Percentiles rank a stretch among this genome's conserved stretches.
Conservation (phyloP, 1,140 invertebrate genomes). For the Phenacoccus solenopsis region DNA sequence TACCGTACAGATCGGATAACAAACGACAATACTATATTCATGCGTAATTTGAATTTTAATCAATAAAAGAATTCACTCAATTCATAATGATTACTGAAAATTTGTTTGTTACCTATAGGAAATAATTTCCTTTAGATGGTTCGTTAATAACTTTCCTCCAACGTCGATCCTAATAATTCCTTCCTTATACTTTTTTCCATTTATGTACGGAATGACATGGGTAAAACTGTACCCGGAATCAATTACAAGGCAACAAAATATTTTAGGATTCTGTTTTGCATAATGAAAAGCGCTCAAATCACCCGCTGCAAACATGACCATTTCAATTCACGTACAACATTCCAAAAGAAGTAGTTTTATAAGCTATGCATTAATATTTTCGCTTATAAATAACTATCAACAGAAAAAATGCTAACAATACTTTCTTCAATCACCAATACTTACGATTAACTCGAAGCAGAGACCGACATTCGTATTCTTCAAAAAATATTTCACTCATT, state of each 20-base stretch:
- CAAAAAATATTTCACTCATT: slow-evolving; percentile 91
- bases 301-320: slow-evolving; percentile 35
- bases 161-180: slow-evolving; percentile 78
- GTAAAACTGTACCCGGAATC: slow-evolving; percentile 94
- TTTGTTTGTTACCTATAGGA: slow-evolving; percentile 73
- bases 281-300: slow-evolving; percentile 41
- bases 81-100: background rate
- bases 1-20: background rate
- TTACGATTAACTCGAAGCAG: slow-evolving; percentile 66
- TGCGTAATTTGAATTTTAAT: background rate
- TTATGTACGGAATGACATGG: slow-evolving; percentile 87
- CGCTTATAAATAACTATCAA: too few species aligned
- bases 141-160: slow-evolving; percentile 94
- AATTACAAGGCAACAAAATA: slow-evolving; percentile 69
- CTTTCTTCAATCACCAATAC: background rate
- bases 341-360: too few species aligned
- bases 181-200: slow-evolving; percentile 67
- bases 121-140: slow-evolving; percentile 95
- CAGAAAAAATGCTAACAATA: background rate
- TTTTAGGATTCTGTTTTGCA: slow-evolving; percentile 37
- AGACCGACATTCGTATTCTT: slow-evolving; percentile 86
- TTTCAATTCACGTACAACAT: slow-evolving; percentile 9
- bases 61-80: background rate
- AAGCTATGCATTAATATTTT: slow-evolving; percentile 34
- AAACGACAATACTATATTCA: background rate